Percentiles rank a stretch among this genome's conserved stretches.
Evolutionary conservation across 2,113 vertebrate genomes (phyloP).

Genomic region (Corythoichthys intestinalis): DNA sequence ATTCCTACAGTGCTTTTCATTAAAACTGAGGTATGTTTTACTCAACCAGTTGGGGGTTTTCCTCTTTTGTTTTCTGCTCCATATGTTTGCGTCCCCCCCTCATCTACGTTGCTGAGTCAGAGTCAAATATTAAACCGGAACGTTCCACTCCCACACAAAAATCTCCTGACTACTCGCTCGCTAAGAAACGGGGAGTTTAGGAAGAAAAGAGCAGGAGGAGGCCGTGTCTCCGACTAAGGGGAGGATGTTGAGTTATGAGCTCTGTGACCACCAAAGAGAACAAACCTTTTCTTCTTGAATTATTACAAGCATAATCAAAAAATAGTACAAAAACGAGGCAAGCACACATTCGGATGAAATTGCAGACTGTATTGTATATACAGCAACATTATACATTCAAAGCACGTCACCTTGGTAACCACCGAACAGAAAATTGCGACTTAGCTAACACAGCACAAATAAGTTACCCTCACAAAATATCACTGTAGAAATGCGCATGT

Average conservation of each 20-base stretch:
- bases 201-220: slow-evolving; percentile 47
- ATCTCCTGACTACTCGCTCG: slow-evolving; percentile 44
- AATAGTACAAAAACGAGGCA: slow-evolving; percentile 47
- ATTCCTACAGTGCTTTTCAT: slow-evolving; percentile 3
- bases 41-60: slow-evolving; percentile 29
- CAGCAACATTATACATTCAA: slow-evolving; percentile 67
- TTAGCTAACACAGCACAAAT: slow-evolving; percentile 66
- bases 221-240: slow-evolving; percentile 46
- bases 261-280: slow-evolving; percentile 67
- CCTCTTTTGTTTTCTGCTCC: slow-evolving; percentile 30
- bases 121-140: slow-evolving; percentile 74
- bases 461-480: slow-evolving; percentile 72
- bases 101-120: slow-evolving; percentile 44
- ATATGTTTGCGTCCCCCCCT: slow-evolving; percentile 15
- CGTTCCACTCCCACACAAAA: slow-evolving; percentile 64
- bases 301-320: slow-evolving; percentile 49
- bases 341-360: slow-evolving; percentile 51
- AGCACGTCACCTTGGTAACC: slow-evolving; percentile 65
- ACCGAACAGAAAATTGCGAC: slow-evolving; percentile 62
- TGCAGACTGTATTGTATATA: slow-evolving; percentile 72
- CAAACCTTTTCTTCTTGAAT: slow-evolving; percentile 61
- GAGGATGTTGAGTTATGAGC: slow-evolving; percentile 69
- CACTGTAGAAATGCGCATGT: slow-evolving; percentile 58
- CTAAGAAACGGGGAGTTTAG: slow-evolving; percentile 60
- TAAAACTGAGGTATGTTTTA: slow-evolving; percentile 35